Conservation (phyloP, 2,797 vertebrate species). For the Poecilia picta region DNA sequence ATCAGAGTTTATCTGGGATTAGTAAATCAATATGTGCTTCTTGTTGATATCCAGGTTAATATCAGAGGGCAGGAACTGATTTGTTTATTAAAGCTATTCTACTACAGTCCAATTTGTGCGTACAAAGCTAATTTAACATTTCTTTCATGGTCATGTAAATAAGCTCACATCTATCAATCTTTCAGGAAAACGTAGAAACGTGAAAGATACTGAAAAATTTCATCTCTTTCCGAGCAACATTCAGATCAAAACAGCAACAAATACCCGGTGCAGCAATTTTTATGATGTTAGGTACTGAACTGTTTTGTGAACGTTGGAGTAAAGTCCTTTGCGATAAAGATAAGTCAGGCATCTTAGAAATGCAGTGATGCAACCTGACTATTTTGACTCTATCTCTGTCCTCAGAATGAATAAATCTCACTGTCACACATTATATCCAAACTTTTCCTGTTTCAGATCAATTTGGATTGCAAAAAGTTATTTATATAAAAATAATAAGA, state of each 20-base stretch:
- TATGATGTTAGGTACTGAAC: background rate
- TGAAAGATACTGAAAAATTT: no score
- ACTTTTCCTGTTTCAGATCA: background rate
- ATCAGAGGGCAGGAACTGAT: background rate
- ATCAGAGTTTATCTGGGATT: background rate
- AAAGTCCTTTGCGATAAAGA: background rate
- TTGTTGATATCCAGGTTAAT: background rate
- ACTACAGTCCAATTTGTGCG: constrained; percentile 10
- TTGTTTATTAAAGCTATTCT: constrained; percentile 2
- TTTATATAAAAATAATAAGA: background rate
- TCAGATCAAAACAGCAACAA: no score
- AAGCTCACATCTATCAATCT: constrained; percentile 31
- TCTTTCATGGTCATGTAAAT: constrained; percentile 28
- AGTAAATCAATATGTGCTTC: background rate
- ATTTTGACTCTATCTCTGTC: background rate
- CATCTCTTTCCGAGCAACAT: no score
- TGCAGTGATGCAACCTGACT: background rate
- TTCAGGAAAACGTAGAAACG: background rate
- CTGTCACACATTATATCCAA: no score
- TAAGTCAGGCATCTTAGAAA: background rate
- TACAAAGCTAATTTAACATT: constrained; percentile 28
- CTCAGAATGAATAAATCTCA: background rate
- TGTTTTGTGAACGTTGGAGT: background rate
- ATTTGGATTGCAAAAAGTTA: background rate
- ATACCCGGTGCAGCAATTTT: background rate